Conservation (phyloP, 2,113 vertebrate genomes). For the Tragelaphus imberbis region DNA sequence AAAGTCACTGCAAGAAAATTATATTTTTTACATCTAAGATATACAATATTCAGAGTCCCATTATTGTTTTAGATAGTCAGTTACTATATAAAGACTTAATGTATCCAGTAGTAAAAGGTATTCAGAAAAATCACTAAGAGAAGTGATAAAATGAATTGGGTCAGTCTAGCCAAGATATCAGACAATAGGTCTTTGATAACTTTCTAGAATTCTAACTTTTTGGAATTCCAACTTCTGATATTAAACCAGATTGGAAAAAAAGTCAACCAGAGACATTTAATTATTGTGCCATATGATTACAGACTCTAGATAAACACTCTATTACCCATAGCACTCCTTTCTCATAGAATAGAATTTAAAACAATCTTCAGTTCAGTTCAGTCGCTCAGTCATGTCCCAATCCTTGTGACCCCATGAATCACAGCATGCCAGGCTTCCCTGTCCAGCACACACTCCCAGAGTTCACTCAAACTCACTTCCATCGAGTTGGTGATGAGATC, state of each 20-base stretch:
- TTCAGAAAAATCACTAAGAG: background rate
- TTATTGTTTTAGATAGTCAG: background rate
- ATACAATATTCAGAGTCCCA: background rate
- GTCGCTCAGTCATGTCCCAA: fast-evolving
- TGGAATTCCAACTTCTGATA: background rate
- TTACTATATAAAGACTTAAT: background rate
- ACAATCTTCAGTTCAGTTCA: too few species aligned
- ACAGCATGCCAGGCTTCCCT: fast-evolving
- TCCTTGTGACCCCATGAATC: fast-evolving
- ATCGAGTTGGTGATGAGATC: fast-evolving
- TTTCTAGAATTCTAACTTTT: background rate
- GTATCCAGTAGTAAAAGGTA: background rate
- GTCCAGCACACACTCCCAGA: fast-evolving
- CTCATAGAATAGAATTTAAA: background rate
- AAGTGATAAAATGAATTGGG: background rate
- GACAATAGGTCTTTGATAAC: background rate
- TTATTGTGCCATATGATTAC: background rate
- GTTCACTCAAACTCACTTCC: fast-evolving
- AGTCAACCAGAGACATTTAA: background rate
- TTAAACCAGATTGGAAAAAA: background rate
- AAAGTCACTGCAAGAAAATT: background rate
- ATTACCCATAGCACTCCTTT: background rate
- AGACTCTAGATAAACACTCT: background rate
- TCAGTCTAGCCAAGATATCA: background rate
- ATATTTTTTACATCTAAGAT: background rate